These are phyloP conservation scores for Cataglyphis hispanica DNA, from an alignment of 1,140 invertebrate genomes.

Conservation along the genomic window DNA sequence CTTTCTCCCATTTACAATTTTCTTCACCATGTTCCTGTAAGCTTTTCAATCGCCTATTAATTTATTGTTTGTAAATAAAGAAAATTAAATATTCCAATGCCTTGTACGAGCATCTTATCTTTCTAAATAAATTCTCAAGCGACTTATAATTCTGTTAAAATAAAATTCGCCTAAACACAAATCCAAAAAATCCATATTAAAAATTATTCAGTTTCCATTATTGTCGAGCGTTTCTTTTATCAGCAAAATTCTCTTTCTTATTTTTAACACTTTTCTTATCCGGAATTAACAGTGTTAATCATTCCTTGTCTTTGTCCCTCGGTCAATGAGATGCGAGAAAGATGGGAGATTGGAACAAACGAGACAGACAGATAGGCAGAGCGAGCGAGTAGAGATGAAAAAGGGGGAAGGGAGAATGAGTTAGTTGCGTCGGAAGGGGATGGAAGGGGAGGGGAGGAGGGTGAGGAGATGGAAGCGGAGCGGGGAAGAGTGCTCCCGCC, in stretches of 20 bases:
- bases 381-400: neutral
- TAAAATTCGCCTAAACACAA: neutral
- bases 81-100: neutral
- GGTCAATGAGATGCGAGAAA: conserved; percentile 9
- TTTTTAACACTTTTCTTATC: conserved; percentile 46
- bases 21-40: neutral
- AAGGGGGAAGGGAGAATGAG: conserved; percentile 6
- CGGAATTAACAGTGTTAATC: conserved; percentile 51
- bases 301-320: conserved; percentile 14
- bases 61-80: neutral
- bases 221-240: neutral
- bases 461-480: neutral
- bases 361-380: neutral
- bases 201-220: neutral
- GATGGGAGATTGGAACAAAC: conserved; percentile 3
- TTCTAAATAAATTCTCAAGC: too few relatives aligned
- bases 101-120: neutral
- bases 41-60: neutral
- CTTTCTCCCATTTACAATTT: neutral
- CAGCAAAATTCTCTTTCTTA: neutral
- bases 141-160: neutral
- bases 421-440: neutral
- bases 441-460: neutral
- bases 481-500: conserved; percentile 25
- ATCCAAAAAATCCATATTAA: neutral